Evolutionary conservation across 2,113 vertebrate species (phyloP).

Genomic region (Daphoenositta chrysoptera): DNA sequence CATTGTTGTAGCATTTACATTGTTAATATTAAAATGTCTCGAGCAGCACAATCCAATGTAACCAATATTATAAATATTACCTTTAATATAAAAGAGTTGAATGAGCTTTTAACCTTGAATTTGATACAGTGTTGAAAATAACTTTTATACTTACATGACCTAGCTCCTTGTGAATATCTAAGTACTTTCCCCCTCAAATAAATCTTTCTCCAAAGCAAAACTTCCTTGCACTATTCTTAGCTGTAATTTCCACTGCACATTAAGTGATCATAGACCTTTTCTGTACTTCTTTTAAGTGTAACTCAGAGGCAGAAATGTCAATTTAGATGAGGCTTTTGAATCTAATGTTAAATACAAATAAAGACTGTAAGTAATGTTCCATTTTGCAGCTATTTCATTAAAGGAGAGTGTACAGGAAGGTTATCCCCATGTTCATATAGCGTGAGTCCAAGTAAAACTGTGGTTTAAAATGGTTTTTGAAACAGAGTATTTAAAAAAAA

Average conservation of each 20-base stretch:
- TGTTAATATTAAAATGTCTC: conserved; percentile 53
- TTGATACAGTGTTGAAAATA: conserved; percentile 27
- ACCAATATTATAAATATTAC: conserved; percentile 58
- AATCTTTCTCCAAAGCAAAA: conserved; percentile 42
- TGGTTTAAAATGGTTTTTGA: not conserved
- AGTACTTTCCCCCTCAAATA: conserved; percentile 2
- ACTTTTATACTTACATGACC: conserved; percentile 7
- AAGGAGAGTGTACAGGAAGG: not conserved
- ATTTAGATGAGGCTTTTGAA: not conserved
- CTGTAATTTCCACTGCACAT: not conserved
- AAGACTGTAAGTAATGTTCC: not conserved
- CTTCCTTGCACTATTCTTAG: conserved; percentile 14
- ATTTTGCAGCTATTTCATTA: not conserved
- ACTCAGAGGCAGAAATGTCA: conserved; percentile 10
- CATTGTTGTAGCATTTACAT: conserved; percentile 45
- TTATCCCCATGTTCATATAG: not conserved
- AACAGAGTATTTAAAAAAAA: not conserved
- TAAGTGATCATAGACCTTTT: conserved; percentile 28
- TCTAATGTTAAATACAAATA: not conserved
- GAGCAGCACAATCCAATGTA: conserved; percentile 17
- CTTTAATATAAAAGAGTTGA: conserved; percentile 36
- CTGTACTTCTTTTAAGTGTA: not conserved
- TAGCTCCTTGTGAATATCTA: conserved; percentile 10
- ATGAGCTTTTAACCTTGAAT: conserved; percentile 61
- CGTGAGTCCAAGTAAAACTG: not conserved